A percentile compares a stretch with the other conserved stretches of the same genome.
Evolutionary conservation across 2,888 invertebrate genomes (phyloP).

Genomic region (Drosophila peninsularis): DNA sequence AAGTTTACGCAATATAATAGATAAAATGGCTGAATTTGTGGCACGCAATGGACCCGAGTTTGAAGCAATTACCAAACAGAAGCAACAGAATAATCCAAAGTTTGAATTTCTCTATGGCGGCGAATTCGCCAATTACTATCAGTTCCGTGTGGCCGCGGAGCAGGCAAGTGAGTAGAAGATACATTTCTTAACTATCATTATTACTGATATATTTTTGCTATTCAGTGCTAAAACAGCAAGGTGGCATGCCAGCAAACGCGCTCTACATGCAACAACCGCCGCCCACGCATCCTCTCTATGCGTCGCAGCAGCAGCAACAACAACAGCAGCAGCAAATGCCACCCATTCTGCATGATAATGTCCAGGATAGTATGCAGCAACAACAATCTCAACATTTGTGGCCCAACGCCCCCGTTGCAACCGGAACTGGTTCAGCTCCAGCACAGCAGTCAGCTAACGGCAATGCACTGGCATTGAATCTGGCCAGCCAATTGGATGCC

Average conservation of each 20-base stretch:
- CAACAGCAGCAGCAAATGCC: conserved; percentile 59
- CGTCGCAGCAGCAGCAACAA: conserved; percentile 78
- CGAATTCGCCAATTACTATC: conserved; percentile 97
- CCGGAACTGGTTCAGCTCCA: conserved; percentile 12
- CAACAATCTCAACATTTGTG: conserved; percentile 63
- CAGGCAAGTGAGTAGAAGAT: conserved; percentile 91
- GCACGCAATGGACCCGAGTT: conserved; percentile 99
- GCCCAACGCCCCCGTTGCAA: conserved; percentile 29
- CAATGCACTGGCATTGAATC: conserved; percentile 69
- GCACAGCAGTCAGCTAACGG: conserved; percentile 54
- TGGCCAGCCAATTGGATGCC: conserved; percentile 86
- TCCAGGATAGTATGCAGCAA: conserved; percentile 50
- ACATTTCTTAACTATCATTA: background rate
- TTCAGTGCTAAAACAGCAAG: conserved; percentile 91
- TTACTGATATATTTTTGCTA: conserved; percentile 4
- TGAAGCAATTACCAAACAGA: conserved; percentile 99
- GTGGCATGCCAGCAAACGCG: conserved; percentile 82
- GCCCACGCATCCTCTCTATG: conserved; percentile 65
- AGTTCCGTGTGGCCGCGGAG: conserved; percentile 97
- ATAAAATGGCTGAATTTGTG: conserved; percentile 99
- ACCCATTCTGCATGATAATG: conserved; percentile 39
- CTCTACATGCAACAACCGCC: conserved; percentile 67
- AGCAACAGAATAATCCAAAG: conserved; percentile 98
- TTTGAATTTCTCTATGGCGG: conserved; percentile 99
- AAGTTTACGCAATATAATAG: conserved; percentile 98